Percentiles rank a stretch among this genome's conserved stretches.
Evolutionary conservation across 2,797 vertebrate species (phyloP).

Genomic region (Varecia variegata): DNA sequence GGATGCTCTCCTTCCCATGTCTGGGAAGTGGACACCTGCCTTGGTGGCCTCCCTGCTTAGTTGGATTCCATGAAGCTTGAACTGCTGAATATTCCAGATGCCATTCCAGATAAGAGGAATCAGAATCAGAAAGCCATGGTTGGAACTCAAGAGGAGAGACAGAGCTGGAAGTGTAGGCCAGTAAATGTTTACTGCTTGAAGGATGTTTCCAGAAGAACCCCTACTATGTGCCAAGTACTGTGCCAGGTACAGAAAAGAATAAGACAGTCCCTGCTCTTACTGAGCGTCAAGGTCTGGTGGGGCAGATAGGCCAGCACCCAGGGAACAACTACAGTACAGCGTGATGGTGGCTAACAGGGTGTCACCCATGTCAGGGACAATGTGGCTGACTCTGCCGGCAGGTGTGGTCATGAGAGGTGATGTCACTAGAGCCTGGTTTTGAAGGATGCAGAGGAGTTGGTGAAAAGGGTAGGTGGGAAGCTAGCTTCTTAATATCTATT

Average conservation of each 20-base stretch:
- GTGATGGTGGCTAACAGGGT: background rate
- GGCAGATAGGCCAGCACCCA: background rate
- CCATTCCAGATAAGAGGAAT: background rate
- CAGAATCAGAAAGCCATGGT: background rate
- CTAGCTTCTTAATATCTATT: background rate
- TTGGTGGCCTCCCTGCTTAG: background rate
- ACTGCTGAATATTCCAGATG: background rate
- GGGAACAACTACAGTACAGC: background rate
- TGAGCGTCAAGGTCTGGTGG: background rate
- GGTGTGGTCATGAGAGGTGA: background rate
- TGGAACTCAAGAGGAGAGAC: background rate
- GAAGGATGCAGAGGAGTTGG: background rate
- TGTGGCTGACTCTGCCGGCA: background rate
- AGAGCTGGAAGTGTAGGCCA: background rate
- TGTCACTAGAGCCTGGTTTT: background rate
- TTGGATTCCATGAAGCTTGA: background rate
- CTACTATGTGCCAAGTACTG: background rate
- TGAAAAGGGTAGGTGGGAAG: background rate
- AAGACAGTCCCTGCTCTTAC: background rate
- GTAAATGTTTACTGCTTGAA: background rate
- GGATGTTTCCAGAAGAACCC: background rate
- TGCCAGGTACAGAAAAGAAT: background rate
- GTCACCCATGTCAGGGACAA: background rate
- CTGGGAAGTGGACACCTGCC: background rate
- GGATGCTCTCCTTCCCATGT: background rate